Conservation (phyloP, 2,888 invertebrate genomes). For the Beris morrisii region DNA sequence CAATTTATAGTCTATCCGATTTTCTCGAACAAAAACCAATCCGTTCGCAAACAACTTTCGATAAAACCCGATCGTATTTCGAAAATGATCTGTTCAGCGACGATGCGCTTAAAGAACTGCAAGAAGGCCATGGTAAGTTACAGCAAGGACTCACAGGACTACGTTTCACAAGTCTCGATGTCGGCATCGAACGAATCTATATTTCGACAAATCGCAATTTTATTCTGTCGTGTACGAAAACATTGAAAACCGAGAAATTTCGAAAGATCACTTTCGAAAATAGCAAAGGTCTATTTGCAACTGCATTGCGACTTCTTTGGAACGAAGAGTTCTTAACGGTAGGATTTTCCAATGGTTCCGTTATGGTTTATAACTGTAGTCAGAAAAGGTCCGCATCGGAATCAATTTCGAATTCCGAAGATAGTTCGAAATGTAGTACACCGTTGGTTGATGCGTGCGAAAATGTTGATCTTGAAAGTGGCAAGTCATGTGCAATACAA, state of each 20-base stretch:
- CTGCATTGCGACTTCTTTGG: conserved; percentile 48
- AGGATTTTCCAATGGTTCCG: conserved; percentile 54
- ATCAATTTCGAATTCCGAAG: no score
- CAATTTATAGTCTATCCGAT: conserved; percentile 49
- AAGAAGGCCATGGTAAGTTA: conserved; percentile 43
- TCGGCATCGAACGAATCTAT: conserved; percentile 43
- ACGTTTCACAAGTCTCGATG: conserved; percentile 50
- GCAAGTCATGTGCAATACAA: conserved; percentile 56
- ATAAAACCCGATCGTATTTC: conserved; percentile 52
- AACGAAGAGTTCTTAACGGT: conserved; percentile 51
- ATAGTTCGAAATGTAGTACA: conserved; percentile 5
- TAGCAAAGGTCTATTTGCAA: conserved; percentile 51
- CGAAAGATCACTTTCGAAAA: conserved; percentile 49
- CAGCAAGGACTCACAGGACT: conserved; percentile 47
- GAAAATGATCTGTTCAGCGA: conserved; percentile 54
- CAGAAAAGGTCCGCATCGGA: conserved; percentile 39
- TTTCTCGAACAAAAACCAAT: conserved; percentile 46
- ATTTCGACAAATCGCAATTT: conserved; percentile 54
- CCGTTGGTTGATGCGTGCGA: not conserved
- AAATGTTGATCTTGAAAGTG: conserved; percentile 43
- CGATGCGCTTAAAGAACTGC: conserved; percentile 50
- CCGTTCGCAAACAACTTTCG: conserved; percentile 48
- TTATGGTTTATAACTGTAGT: conserved; percentile 51
- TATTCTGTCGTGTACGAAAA: conserved; percentile 50
- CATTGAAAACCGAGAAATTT: conserved; percentile 49